These are phyloP conservation scores for Anguilla obscura DNA, from an alignment of 2,797 vertebrate species.

Conservation along the genomic window DNA sequence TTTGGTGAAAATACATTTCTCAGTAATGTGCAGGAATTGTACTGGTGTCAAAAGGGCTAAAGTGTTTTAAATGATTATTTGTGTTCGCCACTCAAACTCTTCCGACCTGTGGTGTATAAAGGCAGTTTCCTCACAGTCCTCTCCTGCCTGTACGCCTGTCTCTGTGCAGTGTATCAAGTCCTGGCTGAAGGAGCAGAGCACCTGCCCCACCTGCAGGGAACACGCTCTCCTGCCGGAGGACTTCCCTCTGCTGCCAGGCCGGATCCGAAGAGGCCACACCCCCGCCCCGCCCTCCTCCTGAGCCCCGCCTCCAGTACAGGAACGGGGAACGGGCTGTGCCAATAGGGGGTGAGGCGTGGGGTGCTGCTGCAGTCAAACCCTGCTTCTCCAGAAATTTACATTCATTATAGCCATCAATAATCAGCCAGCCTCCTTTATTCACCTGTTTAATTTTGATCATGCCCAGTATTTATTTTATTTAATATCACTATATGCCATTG, in stretches of 20 bases:
- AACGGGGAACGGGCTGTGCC: background rate
- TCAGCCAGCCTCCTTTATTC: background rate
- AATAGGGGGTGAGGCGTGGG: background rate
- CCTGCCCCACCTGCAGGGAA: conserved; percentile 85
- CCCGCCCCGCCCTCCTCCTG: conserved; percentile 34
- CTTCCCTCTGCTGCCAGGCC: conserved; percentile 71
- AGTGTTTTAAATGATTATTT: too few species aligned
- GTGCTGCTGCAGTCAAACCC: background rate
- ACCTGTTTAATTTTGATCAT: background rate
- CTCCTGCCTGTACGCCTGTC: conserved; percentile 15
- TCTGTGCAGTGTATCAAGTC: conserved; percentile 81
- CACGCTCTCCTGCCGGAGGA: conserved; percentile 73
- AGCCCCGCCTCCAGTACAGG: conserved; percentile 21
- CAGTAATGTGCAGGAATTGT: too few species aligned
- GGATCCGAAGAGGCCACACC: conserved; percentile 57
- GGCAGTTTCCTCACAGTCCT: background rate
- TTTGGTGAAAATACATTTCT: background rate
- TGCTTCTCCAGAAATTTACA: background rate
- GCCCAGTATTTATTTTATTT: background rate
- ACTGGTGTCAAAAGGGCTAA: too few species aligned
- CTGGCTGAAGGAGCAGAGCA: conserved; percentile 84
- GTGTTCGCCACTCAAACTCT: background rate
- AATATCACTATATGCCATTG: background rate
- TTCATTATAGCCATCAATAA: background rate
- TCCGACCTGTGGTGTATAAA: background rate